Percentiles rank a stretch among this genome's conserved stretches.
These are phyloP conservation scores for Ageneiosus marmoratus DNA, from an alignment of 2,113 vertebrate species.

Conservation along the genomic window DNA sequence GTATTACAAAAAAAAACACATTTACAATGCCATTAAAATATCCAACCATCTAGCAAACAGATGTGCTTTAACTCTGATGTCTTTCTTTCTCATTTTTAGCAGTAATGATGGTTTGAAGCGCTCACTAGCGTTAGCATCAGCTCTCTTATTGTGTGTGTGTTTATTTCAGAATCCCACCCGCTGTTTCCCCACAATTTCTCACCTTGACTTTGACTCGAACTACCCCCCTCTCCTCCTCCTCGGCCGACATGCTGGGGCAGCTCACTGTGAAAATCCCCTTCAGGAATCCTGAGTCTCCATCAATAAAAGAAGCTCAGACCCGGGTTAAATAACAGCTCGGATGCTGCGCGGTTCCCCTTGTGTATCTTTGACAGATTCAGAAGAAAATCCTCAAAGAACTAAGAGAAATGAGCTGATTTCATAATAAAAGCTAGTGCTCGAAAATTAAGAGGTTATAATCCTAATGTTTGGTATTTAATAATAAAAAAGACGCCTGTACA, in stretches of 20 bases:
- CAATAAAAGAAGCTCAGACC: conserved; percentile 46
- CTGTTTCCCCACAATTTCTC: conserved; percentile 49
- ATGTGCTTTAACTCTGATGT: not conserved
- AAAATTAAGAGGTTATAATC: not conserved
- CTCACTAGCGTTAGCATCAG: conserved; percentile 1
- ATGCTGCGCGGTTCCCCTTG: conserved; percentile 15
- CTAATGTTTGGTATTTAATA: not conserved
- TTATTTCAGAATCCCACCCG: conserved; percentile 11
- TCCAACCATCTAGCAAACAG: not conserved
- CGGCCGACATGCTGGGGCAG: conserved; percentile 68
- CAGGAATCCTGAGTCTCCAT: conserved; percentile 37
- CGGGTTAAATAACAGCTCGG: conserved; percentile 11
- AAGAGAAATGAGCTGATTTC: conserved; percentile 26
- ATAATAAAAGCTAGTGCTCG: conserved; percentile 51
- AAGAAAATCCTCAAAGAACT: conserved; percentile 26
- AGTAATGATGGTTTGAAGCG: not conserved
- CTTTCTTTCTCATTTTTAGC: not conserved
- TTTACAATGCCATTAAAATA: not conserved
- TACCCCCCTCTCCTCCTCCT: conserved; percentile 77
- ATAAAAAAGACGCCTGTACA: not conserved
- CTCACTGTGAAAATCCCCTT: conserved; percentile 39
- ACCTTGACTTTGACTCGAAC: conserved; percentile 81
- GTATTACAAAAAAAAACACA: not conserved
- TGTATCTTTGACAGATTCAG: conserved; percentile 18
- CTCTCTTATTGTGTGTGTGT: conserved; percentile 23